These are phyloP conservation scores for Metallyticus violacea DNA, from an alignment of 2,888 invertebrate species.

Conservation along the genomic window DNA sequence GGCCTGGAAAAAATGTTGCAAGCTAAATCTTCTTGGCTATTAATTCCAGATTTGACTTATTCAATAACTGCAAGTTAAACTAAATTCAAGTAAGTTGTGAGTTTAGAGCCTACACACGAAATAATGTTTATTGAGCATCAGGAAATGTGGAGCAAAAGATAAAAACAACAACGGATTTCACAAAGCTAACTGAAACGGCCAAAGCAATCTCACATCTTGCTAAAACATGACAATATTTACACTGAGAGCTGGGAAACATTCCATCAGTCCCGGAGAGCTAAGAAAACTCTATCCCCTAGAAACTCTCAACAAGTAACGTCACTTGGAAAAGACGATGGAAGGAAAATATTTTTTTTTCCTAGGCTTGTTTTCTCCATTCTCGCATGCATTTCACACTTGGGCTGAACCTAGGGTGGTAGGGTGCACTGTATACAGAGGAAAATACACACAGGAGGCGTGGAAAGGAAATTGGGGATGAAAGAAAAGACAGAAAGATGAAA, in stretches of 20 bases:
- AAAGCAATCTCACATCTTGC: neutral
- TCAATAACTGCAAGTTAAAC: too few species aligned
- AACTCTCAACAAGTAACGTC: constrained; percentile 17
- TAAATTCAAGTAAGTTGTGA: too few species aligned
- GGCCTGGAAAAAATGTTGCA: too few species aligned
- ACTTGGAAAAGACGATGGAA: constrained; percentile 43
- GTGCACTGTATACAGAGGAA: constrained; percentile 18
- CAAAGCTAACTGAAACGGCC: neutral
- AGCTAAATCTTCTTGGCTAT: too few species aligned
- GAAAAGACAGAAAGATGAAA: constrained; percentile 12
- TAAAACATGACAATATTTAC: constrained; percentile 11
- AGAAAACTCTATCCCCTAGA: neutral
- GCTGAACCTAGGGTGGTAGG: neutral
- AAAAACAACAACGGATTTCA: too few species aligned
- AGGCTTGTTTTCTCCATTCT: neutral
- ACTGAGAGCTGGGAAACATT: neutral
- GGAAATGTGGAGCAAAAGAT: too few species aligned
- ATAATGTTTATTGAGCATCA: too few species aligned
- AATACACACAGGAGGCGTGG: constrained; percentile 14
- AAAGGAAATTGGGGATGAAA: constrained; percentile 26
- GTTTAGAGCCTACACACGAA: too few species aligned
- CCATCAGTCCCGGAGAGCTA: neutral
- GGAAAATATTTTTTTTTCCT: constrained; percentile 44
- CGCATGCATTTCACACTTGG: constrained; percentile 21
- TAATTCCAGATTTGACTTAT: too few species aligned